Percentiles rank a stretch among this genome's conserved stretches.
Conservation (phyloP, 2,113 vertebrate species). For the Microcebus lehilahytsara region DNA sequence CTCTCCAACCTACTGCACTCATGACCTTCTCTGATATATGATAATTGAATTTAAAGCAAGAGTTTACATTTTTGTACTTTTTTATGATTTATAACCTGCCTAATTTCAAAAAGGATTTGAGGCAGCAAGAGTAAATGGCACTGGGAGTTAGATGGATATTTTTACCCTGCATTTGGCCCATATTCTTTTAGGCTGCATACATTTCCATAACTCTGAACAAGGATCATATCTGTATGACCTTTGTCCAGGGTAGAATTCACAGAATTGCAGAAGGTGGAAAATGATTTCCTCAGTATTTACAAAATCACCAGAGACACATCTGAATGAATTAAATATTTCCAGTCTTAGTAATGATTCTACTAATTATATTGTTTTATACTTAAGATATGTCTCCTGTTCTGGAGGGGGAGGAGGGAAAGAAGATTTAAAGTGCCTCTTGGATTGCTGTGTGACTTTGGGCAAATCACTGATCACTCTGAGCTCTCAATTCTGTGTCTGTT, state of each 20-base stretch:
- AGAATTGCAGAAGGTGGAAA: constrained; percentile 58
- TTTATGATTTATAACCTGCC: constrained; percentile 55
- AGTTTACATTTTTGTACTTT: constrained; percentile 59
- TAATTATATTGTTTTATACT: constrained; percentile 36
- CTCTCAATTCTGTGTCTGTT: background rate
- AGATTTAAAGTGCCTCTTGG: constrained; percentile 34
- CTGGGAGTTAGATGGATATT: constrained; percentile 71
- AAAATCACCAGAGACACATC: background rate
- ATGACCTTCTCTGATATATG: constrained; percentile 5
- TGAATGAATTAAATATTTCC: constrained; percentile 58
- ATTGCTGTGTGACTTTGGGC: constrained; percentile 52
- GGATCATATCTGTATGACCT: constrained; percentile 54
- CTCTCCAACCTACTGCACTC: background rate
- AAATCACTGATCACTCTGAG: constrained; percentile 41
- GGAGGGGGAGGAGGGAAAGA: background rate
- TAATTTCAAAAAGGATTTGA: constrained; percentile 65
- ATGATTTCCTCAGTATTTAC: constrained; percentile 60
- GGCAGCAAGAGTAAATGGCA: constrained; percentile 62
- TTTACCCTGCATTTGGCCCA: constrained; percentile 73
- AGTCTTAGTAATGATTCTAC: background rate
- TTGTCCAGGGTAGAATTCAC: constrained; percentile 58
- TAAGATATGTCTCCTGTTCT: constrained; percentile 18
- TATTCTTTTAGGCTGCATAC: constrained; percentile 69
- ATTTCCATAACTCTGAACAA: constrained; percentile 62
- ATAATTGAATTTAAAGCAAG: constrained; percentile 57